Conservation (phyloP, 1,140 invertebrate genomes). For the Lutraria rhynchaena region DNA sequence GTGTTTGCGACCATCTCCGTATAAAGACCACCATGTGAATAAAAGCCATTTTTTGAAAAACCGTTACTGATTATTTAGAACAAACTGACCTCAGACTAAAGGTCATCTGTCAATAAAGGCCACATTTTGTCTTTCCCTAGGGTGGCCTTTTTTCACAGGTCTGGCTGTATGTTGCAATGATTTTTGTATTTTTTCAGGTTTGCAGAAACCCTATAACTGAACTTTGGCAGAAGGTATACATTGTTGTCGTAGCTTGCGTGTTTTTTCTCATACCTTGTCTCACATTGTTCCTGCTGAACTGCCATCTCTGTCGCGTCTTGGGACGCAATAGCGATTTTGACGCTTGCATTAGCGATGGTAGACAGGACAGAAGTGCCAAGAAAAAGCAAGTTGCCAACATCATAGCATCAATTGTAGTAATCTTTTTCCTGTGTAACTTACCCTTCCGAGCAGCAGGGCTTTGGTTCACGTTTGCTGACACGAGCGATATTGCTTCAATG, state of each 20-base stretch:
- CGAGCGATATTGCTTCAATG: constrained; percentile 22
- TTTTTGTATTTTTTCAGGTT: constrained; percentile 28
- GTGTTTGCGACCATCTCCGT: too few species aligned
- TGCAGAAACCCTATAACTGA: constrained; percentile 40
- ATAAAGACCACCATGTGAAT: too few species aligned
- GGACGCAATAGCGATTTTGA: not conserved
- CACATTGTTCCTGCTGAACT: constrained; percentile 10
- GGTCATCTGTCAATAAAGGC: too few species aligned
- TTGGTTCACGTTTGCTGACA: constrained; percentile 64
- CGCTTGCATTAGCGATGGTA: not conserved
- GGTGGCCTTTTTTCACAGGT: too few species aligned
- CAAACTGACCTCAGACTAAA: too few species aligned
- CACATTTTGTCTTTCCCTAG: too few species aligned
- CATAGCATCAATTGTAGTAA: constrained; percentile 66
- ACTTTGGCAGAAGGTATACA: constrained; percentile 30
- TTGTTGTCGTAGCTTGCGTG: not conserved
- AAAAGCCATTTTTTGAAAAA: not conserved
- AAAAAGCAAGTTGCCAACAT: constrained; percentile 57
- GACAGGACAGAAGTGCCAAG: constrained; percentile 7
- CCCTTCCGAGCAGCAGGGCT: constrained; percentile 66
- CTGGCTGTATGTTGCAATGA: too few species aligned
- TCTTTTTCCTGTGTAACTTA: constrained; percentile 74
- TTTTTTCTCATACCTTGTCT: constrained; percentile 32
- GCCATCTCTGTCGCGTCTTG: constrained; percentile 21
- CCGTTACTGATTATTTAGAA: too few species aligned